Evolutionary conservation across 2,113 vertebrate genomes (phyloP).

Genomic region (Cariama cristata): DNA sequence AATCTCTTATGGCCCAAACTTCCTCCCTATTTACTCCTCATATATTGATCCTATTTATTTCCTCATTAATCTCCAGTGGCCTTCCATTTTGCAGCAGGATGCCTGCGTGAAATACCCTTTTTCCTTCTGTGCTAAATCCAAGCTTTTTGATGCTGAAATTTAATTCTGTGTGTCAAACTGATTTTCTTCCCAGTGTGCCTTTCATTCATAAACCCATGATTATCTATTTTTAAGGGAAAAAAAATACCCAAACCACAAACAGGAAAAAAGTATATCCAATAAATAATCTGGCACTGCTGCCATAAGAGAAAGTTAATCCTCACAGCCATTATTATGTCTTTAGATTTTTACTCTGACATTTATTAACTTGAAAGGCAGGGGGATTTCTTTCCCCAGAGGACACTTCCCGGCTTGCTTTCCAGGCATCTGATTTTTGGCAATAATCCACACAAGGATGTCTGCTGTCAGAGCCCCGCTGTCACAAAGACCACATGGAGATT

Average conservation of each 20-base stretch:
- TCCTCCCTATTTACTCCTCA: background rate
- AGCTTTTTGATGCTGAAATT: background rate
- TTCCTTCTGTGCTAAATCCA: background rate
- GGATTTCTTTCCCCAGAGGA: background rate
- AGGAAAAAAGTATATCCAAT: background rate
- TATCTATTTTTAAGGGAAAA: background rate
- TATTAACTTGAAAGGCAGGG: constrained; percentile 9
- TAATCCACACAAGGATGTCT: background rate
- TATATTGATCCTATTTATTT: background rate
- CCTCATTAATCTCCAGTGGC: background rate
- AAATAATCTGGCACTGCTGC: background rate
- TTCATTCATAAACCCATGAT: background rate
- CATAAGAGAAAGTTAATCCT: background rate
- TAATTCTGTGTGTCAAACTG: background rate
- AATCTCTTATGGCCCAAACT: background rate
- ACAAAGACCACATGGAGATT: background rate
- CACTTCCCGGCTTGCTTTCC: background rate
- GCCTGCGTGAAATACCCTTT: background rate
- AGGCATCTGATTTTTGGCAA: background rate
- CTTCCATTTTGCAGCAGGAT: background rate
- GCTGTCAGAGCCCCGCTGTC: background rate
- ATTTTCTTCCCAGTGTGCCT: background rate
- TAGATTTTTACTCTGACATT: background rate
- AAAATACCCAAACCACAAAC: background rate
- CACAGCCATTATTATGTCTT: background rate